These are phyloP conservation scores for Eulimnadia texana DNA, from an alignment of 1,140 invertebrate genomes.

Conservation along the genomic window DNA sequence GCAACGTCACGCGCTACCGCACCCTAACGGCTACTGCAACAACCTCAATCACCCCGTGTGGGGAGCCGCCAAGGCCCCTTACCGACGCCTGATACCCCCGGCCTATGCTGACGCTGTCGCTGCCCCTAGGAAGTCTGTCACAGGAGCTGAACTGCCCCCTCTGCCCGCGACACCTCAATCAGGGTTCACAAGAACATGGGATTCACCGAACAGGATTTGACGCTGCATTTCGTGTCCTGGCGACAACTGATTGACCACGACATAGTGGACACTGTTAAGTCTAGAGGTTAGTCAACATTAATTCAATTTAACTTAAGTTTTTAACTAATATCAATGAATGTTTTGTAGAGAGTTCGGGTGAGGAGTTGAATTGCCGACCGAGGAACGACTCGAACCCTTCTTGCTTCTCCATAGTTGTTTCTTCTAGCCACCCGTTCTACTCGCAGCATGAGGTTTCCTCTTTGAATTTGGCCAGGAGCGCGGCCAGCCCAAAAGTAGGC, in stretches of 20 bases:
- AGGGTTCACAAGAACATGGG: conserved; percentile 32
- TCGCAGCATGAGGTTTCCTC: conserved; percentile 30
- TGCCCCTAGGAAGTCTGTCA: neutral
- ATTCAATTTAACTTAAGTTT: neutral
- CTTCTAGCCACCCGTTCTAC: conserved; percentile 19
- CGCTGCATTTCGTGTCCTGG: conserved; percentile 35
- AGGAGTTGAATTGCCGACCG: conserved; percentile 10
- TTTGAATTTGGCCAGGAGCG: conserved; percentile 34
- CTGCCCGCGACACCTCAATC: conserved; percentile 31
- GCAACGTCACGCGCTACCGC: conserved; percentile 39
- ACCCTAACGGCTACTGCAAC: conserved; percentile 82
- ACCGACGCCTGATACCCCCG: conserved; percentile 55
- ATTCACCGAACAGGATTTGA: conserved; percentile 33
- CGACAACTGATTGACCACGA: conserved; percentile 40
- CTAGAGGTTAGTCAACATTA: conserved; percentile 31
- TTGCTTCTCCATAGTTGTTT: conserved; percentile 22
- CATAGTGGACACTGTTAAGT: conserved; percentile 36
- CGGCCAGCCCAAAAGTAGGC: conserved; percentile 31
- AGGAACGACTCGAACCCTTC: conserved; percentile 17
- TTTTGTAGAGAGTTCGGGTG: conserved; percentile 2
- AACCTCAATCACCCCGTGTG: conserved; percentile 79
- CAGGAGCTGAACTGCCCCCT: conserved; percentile 26
- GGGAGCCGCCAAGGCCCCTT: conserved; percentile 69
- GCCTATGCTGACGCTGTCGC: conserved; percentile 54
- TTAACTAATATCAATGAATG: neutral